Evolutionary conservation across 2,113 vertebrate genomes (phyloP).

Genomic region (Carollia perspicillata): DNA sequence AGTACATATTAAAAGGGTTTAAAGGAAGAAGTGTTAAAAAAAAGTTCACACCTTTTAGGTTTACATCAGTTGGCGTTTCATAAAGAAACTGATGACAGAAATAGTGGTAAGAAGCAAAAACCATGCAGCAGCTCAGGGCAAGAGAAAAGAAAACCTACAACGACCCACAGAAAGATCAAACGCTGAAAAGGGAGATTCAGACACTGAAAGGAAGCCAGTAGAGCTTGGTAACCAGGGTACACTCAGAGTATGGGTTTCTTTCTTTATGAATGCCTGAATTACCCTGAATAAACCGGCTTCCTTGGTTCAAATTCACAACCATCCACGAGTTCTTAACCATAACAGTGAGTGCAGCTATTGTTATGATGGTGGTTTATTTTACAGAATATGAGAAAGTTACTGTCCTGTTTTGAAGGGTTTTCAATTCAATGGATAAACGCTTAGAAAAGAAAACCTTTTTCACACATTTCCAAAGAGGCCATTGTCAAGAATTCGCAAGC

Average conservation of each 20-base stretch:
- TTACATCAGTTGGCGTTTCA: constrained; percentile 60
- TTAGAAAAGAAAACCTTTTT: not conserved
- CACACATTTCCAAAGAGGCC: not conserved
- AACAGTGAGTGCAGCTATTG: not conserved
- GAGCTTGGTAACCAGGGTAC: not conserved
- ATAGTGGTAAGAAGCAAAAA: constrained; percentile 55
- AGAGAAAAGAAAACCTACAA: not conserved
- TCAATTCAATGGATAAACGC: not conserved
- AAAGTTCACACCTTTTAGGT: constrained; percentile 73
- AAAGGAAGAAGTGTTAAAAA: constrained; percentile 65
- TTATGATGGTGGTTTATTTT: not conserved
- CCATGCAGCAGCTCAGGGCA: not conserved
- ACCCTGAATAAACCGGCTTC: not conserved
- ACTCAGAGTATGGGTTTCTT: not conserved
- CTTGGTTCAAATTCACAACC: not conserved
- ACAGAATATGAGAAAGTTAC: not conserved
- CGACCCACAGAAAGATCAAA: constrained; percentile 54
- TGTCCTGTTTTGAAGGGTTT: not conserved
- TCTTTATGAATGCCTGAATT: not conserved
- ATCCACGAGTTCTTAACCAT: not conserved
- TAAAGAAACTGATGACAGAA: constrained; percentile 72
- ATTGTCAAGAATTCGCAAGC: not conserved
- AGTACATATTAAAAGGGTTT: not conserved
- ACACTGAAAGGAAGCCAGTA: not conserved
- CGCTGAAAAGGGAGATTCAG: not conserved